Percentiles rank a stretch among this genome's conserved stretches.
phyloP scores from a whole-genome alignment of 2,888 invertebrate genomes.

The Sylvicola fuscatus region DNA sequence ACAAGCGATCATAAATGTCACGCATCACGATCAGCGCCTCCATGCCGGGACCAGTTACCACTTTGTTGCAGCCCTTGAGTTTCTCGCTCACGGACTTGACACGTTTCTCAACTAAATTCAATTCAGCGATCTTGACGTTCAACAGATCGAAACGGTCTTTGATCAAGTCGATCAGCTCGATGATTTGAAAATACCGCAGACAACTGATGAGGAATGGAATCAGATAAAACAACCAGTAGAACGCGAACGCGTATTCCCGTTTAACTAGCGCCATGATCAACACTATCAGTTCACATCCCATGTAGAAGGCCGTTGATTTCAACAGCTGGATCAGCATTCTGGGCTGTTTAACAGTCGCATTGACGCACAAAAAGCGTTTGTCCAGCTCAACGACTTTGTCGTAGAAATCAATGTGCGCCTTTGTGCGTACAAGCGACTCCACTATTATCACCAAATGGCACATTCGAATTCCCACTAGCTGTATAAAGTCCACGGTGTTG shows the following conservation, averaged over 20 bases:
- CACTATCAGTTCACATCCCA: background rate
- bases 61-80: background rate
- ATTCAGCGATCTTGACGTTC: background rate
- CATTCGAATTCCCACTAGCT: background rate
- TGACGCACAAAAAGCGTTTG: too few relatives aligned
- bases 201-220: background rate
- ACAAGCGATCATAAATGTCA: slow-evolving; percentile 18
- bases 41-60: background rate
- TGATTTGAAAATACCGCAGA: background rate
- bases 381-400: background rate
- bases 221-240: background rate
- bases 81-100: background rate
- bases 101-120: background rate
- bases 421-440: background rate
- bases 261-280: background rate
- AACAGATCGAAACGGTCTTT: background rate
- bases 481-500: background rate
- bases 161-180: background rate
- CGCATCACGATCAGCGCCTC: slow-evolving; percentile 12
- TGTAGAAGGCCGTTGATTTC: background rate
- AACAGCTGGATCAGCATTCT: too few relatives aligned
- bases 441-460: background rate
- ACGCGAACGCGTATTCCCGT: background rate
- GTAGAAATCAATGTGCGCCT: background rate
- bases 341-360: too few relatives aligned